Evolutionary conservation across 92 coral and sea anemone species (phyloP), one percentile per base, ranked within the genome.

Genomic region (Galaxea fascicularis): DNA sequence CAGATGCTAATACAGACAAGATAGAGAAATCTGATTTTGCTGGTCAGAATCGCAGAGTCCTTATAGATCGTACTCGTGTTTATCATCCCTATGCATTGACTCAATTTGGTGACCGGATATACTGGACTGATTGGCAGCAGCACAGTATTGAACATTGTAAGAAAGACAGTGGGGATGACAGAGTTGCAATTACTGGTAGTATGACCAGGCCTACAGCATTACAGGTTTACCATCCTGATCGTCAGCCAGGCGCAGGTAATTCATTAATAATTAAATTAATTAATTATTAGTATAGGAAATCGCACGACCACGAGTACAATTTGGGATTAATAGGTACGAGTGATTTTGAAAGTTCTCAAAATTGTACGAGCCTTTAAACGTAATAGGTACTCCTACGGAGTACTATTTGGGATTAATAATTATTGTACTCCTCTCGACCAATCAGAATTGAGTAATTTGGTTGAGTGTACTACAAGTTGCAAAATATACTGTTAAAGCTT

Each of bases 41-140:
- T 82, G 95, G 95, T 70, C 82, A 73, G 49, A 71, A 67, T 31
- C 80, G 95, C 18, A 66, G 73, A 11, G 80, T 69, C 59, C 80
- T 91, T 29, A 72, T 92, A 30, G 90, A 89, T 71, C 74, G 64
- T 4, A 83, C 17, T 24, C 63, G 86, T 64, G 64, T 92, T 8
- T 89, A 89, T 80, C 95, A 92, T 72, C 93, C 93, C 8, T 92
- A 85, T 80, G 80, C 90, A 16, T 60, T 92, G 65, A 90, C 95
- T 0, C 88, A 73, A 49, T 89, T 80, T 72, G 75, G 77, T 51
- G 82, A 86, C 15, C 53, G 91, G 54, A 44, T 92, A 8, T 92
- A 89, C 30, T 92, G 95, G 95, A 92, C 86, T 11, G 95, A 92
- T 57, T 92, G 95, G 95, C 95, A 89, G 58, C 91, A 57, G 80